Evolutionary conservation across 2,113 vertebrate species (phyloP).

Genomic region (Indicator maculatus): DNA sequence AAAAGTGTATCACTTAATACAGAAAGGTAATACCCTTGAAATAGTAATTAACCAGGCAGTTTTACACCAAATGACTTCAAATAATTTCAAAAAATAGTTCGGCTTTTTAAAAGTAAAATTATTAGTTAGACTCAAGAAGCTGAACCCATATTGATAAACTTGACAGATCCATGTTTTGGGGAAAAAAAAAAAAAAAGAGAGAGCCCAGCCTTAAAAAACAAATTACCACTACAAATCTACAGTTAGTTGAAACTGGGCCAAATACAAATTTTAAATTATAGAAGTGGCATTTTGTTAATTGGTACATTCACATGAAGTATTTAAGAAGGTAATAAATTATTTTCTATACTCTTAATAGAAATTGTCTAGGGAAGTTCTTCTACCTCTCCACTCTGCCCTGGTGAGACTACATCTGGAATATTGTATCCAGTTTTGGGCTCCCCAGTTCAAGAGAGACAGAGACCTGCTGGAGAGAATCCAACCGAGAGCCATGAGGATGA

Average conservation of each 20-base stretch:
- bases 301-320: constrained; percentile 41
- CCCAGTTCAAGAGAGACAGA: too few relatives aligned
- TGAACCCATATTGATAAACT: neutral
- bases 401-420: too few relatives aligned
- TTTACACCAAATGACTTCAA: neutral
- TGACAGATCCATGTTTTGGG: neutral
- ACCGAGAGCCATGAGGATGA: too few relatives aligned
- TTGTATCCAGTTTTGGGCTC: too few relatives aligned
- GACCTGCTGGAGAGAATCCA: too few relatives aligned
- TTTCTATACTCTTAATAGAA: constrained; percentile 52
- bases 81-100: neutral
- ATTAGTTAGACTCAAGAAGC: neutral
- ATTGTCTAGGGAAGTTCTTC: neutral
- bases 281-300: constrained; percentile 51
- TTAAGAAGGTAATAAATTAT: constrained; percentile 57
- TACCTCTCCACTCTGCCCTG: too few relatives aligned
- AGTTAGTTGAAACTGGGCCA: neutral
- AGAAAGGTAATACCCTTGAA: neutral
- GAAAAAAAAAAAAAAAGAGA: neutral
- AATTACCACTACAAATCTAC: neutral
- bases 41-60: neutral
- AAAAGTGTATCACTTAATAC: neutral
- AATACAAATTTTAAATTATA: constrained; percentile 26
- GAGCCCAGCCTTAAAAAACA: neutral
- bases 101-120: neutral